Evolutionary conservation across 1,140 invertebrate genomes (phyloP).

Genomic region (Drosophila sturtevanti): DNA sequence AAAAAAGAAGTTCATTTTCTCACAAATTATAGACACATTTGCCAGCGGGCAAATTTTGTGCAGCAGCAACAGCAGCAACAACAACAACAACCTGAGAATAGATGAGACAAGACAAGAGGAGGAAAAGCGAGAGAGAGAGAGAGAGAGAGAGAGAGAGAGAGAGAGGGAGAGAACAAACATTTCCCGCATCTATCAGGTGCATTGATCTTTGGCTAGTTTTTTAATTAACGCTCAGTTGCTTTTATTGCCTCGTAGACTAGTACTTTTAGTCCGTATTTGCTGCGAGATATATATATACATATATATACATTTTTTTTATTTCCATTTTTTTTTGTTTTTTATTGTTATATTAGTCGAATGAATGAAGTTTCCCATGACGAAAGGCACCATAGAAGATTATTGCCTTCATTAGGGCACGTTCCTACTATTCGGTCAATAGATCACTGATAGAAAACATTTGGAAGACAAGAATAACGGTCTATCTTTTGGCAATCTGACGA

Average conservation of each 20-base stretch:
- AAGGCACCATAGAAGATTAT: not conserved
- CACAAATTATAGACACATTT: constrained; percentile 63
- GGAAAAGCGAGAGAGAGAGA: constrained; percentile 15
- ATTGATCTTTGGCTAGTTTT: constrained; percentile 81
- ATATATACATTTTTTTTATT: too few species aligned
- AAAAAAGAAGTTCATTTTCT: constrained; percentile 61
- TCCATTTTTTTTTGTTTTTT: not conserved
- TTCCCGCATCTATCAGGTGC: constrained; percentile 73
- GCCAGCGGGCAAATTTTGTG: constrained; percentile 47
- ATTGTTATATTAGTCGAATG: constrained; percentile 1
- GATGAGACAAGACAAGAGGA: not conserved
- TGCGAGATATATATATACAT: too few species aligned
- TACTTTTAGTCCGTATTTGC: not conserved
- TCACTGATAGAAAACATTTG: not conserved
- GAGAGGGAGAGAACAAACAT: constrained; percentile 48
- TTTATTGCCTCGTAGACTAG: constrained; percentile 53
- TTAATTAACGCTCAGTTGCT: constrained; percentile 80
- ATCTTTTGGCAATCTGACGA: too few species aligned
- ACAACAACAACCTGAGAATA: constrained; percentile 8
- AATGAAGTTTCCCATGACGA: not conserved
- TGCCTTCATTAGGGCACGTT: constrained; percentile 4
- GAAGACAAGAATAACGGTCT: not conserved
- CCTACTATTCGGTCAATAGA: not conserved
- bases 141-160: not conserved
- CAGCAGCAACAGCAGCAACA: constrained; percentile 3